phyloP scores from a whole-genome alignment of 2,888 invertebrate species.

The Clunio marinus region DNA sequence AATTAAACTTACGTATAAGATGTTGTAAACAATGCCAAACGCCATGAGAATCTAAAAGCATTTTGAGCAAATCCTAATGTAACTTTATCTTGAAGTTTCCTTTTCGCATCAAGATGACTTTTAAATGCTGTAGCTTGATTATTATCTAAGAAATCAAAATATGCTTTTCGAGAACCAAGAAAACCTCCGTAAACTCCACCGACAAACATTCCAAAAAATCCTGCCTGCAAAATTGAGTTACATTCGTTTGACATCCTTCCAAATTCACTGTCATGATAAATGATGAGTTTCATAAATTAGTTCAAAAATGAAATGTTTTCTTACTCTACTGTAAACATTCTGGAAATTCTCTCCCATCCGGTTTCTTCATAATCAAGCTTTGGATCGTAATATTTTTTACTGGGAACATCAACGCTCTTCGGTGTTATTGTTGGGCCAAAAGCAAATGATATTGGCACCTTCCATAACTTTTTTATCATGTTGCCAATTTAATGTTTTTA shows the following conservation, averaged over 20 bases:
- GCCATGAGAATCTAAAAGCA: slow-evolving; percentile 66
- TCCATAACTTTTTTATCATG: no score
- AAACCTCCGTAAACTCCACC: slow-evolving; percentile 56
- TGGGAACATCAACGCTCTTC: no score
- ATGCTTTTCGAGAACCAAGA: slow-evolving; percentile 57
- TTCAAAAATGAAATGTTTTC: slow-evolving; percentile 17
- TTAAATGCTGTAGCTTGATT: slow-evolving; percentile 69
- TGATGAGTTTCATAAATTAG: neutral
- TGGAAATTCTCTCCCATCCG: slow-evolving; percentile 47
- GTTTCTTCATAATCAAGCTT: no score
- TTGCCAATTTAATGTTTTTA: no score
- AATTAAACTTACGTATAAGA: slow-evolving; percentile 61
- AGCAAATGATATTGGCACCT: no score
- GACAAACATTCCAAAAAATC: slow-evolving; percentile 57
- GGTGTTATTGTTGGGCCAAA: no score
- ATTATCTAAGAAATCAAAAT: slow-evolving; percentile 64
- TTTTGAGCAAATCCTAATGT: slow-evolving; percentile 67
- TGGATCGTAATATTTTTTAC: no score
- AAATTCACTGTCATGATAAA: slow-evolving; percentile 57
- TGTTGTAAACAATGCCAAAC: slow-evolving; percentile 62
- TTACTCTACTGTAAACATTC: slow-evolving; percentile 49
- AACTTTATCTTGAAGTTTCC: slow-evolving; percentile 66
- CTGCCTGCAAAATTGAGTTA: slow-evolving; percentile 58
- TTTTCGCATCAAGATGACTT: slow-evolving; percentile 66
- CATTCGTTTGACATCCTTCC: slow-evolving; percentile 61